Conservation (phyloP, 2,888 invertebrate species). For the Zootermopsis nevadensis region DNA sequence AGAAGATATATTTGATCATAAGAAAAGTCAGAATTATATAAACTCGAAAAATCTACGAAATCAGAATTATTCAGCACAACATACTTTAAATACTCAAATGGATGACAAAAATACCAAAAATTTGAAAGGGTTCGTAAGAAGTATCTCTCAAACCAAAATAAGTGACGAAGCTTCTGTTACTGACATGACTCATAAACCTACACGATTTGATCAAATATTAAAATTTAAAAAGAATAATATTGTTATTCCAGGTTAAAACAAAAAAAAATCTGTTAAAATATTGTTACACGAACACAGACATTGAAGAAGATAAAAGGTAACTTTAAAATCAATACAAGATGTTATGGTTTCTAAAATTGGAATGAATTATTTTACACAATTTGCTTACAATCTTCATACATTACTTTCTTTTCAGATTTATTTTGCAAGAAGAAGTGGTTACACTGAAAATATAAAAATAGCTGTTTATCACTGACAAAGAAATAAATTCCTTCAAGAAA, state of each 20-base stretch:
- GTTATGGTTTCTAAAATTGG: neutral
- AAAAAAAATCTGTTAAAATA: neutral
- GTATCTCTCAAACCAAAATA: conserved; percentile 20
- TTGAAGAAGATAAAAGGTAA: conserved; percentile 38
- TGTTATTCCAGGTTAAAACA: conserved; percentile 5
- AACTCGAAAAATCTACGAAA: neutral
- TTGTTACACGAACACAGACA: neutral
- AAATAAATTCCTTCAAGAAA: conserved; percentile 40
- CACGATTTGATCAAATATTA: too few relatives aligned
- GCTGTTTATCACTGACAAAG: conserved; percentile 5
- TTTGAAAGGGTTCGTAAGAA: conserved; percentile 1
- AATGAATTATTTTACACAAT: neutral
- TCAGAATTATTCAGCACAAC: neutral
- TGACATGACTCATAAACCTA: too few relatives aligned
- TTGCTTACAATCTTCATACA: neutral
- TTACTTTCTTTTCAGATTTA: conserved; percentile 32
- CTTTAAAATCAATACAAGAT: neutral
- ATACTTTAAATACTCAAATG: neutral
- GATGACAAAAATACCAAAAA: neutral
- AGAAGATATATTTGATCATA: neutral
- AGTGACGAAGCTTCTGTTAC: conserved; percentile 17
- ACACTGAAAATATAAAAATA: conserved; percentile 15
- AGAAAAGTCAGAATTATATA: neutral
- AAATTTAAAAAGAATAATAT: neutral
- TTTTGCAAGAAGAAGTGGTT: conserved; percentile 34